phyloP scores from a whole-genome alignment of 2,113 vertebrate genomes.

The Emydura subglobosa region DNA sequence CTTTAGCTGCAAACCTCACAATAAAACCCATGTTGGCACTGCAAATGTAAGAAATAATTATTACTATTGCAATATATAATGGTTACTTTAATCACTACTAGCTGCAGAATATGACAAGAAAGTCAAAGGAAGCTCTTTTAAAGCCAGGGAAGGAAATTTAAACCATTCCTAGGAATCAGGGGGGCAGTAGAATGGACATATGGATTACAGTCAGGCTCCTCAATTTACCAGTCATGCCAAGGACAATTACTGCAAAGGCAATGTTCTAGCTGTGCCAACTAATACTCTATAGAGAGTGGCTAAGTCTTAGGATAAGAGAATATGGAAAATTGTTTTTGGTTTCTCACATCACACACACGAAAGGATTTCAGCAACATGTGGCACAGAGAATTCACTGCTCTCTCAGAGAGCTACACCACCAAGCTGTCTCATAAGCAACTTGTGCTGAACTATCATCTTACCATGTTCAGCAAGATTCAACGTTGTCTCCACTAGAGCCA shows the following conservation, averaged over 20 bases:
- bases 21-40: not conserved
- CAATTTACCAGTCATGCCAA: not conserved
- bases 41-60: not conserved
- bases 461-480: slow-evolving; percentile 71
- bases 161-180: not conserved
- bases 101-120: not conserved
- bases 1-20: not conserved
- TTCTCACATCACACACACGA: not conserved
- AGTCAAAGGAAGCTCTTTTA: not conserved
- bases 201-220: not conserved
- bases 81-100: not conserved
- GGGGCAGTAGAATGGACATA: not conserved
- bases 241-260: not conserved
- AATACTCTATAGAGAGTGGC: not conserved
- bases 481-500: not conserved
- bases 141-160: not conserved
- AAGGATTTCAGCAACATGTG: not conserved
- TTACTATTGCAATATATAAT: not conserved
- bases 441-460: slow-evolving; percentile 38
- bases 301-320: not conserved
- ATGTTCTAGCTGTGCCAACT: not conserved
- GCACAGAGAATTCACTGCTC: not conserved
- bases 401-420: not conserved
- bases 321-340: not conserved
- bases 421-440: not conserved